These are phyloP conservation scores for Brachyptera putata DNA, from an alignment of 2,888 invertebrate species.

Conservation along the genomic window DNA sequence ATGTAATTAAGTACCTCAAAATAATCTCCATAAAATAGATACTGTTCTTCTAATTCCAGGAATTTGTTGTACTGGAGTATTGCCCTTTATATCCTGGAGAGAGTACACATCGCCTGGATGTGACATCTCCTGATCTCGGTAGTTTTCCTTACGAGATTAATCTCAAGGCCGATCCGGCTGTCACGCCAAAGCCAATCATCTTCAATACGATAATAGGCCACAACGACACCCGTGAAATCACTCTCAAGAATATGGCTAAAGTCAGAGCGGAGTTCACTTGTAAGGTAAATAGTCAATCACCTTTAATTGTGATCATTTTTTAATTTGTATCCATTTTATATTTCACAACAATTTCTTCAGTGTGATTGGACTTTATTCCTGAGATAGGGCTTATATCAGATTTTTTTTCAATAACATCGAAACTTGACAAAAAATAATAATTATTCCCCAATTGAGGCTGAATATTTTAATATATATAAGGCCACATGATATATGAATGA, in stretches of 20 bases:
- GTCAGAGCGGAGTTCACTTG: conserved; percentile 36
- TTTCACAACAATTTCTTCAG: no score
- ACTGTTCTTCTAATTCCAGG: conserved; percentile 5
- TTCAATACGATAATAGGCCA: conserved; percentile 39
- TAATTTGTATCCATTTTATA: no score
- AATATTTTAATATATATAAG: no score
- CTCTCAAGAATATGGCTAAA: conserved; percentile 37
- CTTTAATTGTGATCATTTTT: no score
- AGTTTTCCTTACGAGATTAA: conserved; percentile 38
- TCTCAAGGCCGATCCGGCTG: conserved; percentile 36
- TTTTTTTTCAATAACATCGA: no score
- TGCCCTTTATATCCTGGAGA: conserved; percentile 37
- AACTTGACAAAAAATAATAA: no score
- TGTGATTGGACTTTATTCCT: no score
- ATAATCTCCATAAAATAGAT: no score
- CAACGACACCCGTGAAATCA: conserved; percentile 33
- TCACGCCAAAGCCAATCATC: conserved; percentile 32
- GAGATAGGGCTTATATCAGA: no score
- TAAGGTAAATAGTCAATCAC: conserved; percentile 20
- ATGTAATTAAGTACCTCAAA: no score
- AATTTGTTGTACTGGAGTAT: conserved; percentile 37
- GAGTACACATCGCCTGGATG: conserved; percentile 33
- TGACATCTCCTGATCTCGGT: conserved; percentile 37
- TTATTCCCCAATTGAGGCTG: no score
- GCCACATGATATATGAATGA: no score